Conservation (phyloP, 2,888 invertebrate species). For the Arge pagana region DNA sequence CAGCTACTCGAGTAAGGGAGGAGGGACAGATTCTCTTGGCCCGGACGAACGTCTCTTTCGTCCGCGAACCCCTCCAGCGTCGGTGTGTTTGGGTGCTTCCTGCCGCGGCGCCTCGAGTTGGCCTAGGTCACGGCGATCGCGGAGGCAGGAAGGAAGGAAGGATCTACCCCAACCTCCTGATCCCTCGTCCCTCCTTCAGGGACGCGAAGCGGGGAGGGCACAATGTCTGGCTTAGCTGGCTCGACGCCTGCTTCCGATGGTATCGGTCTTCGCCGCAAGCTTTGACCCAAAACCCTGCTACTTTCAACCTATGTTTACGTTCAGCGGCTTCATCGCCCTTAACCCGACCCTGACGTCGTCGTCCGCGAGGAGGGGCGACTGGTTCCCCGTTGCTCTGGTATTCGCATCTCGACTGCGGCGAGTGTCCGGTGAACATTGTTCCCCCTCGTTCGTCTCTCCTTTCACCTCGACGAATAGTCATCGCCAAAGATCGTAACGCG, state of each 20-base stretch:
- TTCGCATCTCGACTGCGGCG: too few relatives aligned
- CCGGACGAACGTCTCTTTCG: too few relatives aligned
- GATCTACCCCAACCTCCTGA: conserved; percentile 34
- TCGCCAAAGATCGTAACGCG: too few relatives aligned
- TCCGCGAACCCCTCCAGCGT: too few relatives aligned
- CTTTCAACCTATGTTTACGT: conserved; percentile 39
- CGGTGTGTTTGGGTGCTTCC: conserved; percentile 49
- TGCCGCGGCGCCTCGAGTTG: conserved; percentile 29
- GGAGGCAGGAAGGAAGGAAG: conserved; percentile 35
- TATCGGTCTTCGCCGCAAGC: conserved; percentile 51
- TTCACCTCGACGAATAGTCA: too few relatives aligned
- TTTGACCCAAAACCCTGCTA: conserved; percentile 50
- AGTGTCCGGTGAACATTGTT: too few relatives aligned
- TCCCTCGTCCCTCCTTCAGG: conserved; percentile 20
- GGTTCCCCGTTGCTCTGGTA: too few relatives aligned
- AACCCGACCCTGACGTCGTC: conserved; percentile 2
- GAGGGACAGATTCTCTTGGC: too few relatives aligned
- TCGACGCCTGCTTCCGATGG: conserved; percentile 42
- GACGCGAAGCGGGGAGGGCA: conserved; percentile 11
- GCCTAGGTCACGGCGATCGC: conserved; percentile 39
- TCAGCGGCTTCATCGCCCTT: conserved; percentile 23
- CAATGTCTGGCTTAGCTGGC: conserved; percentile 26
- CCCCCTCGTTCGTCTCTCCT: too few relatives aligned
- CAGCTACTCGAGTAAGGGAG: too few relatives aligned
- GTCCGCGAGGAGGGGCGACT: neutral